A percentile compares a stretch with the other conserved stretches of the same genome.
Evolutionary conservation across 2,888 invertebrate species (phyloP).

Genomic region (Reticulitermes lucifugus): DNA sequence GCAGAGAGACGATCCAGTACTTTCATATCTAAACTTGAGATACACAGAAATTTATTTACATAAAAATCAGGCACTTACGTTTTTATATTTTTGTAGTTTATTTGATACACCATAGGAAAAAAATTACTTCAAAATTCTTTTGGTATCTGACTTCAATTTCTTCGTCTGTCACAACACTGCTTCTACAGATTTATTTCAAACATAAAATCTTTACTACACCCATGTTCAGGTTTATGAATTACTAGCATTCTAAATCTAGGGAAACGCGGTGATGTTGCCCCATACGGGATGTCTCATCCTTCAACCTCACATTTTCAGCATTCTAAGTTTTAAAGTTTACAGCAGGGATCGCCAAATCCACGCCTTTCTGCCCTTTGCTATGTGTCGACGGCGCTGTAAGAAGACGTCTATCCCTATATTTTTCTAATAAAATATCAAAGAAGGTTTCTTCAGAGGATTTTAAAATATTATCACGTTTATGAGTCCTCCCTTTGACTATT

Average conservation of each 20-base stretch:
- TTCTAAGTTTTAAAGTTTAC: not conserved
- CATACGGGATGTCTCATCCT: not conserved
- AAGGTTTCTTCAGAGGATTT: too few relatives aligned
- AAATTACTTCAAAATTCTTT: not conserved
- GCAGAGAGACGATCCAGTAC: too few relatives aligned
- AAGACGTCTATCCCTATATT: too few relatives aligned
- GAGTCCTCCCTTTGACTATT: too few relatives aligned
- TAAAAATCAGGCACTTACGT: too few relatives aligned
- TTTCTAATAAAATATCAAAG: too few relatives aligned
- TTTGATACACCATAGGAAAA: not conserved
- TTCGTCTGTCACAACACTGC: not conserved
- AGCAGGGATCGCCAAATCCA: not conserved
- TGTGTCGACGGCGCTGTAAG: too few relatives aligned
- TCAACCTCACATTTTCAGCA: not conserved
- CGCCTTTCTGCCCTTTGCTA: too few relatives aligned
- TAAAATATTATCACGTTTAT: too few relatives aligned
- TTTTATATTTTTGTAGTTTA: too few relatives aligned
- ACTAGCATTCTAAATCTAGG: not conserved
- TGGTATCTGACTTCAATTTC: not conserved
- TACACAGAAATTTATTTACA: too few relatives aligned
- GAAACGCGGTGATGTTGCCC: not conserved
- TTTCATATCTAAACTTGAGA: too few relatives aligned
- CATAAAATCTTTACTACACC: slow-evolving; percentile 17
- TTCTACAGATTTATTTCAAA: not conserved
- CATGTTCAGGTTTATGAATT: slow-evolving; percentile 36